Conservation (phyloP, 2,113 vertebrate species). For the Echinops telfairi region DNA sequence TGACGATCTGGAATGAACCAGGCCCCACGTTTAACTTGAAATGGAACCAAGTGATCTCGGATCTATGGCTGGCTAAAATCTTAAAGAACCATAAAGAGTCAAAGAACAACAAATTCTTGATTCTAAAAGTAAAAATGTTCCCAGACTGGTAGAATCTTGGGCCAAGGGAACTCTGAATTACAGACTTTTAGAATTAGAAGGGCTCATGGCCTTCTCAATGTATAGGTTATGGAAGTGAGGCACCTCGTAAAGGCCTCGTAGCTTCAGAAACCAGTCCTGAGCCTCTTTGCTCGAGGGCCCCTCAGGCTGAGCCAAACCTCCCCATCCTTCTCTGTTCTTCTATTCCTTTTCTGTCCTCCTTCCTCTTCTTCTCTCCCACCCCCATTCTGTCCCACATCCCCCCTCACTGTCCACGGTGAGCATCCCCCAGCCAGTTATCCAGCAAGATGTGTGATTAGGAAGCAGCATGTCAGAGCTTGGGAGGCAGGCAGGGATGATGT, state of each 20-base stretch:
- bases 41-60: background rate
- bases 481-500: constrained; percentile 57
- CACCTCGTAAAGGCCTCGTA: background rate
- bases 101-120: too few relatives aligned
- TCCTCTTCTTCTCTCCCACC: too few relatives aligned
- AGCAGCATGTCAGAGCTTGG: constrained; percentile 34
- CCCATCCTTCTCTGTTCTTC: too few relatives aligned
- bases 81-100: too few relatives aligned
- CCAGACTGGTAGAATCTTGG: too few relatives aligned
- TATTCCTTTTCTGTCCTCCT: background rate
- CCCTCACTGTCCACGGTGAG: constrained; percentile 64
- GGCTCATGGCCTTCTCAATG: background rate
- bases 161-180: too few relatives aligned
- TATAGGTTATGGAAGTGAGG: background rate
- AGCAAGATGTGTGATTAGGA: constrained; percentile 17
- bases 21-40: background rate
- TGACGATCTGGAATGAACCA: background rate
- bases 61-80: background rate
- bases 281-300: background rate
- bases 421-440: constrained; percentile 78
- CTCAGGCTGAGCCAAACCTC: background rate
- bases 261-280: background rate
- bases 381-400: background rate
- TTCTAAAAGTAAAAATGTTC: too few relatives aligned
- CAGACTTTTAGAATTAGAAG: background rate